Conservation (phyloP, 1,140 invertebrate genomes). For the Sycophaga agraensis region DNA sequence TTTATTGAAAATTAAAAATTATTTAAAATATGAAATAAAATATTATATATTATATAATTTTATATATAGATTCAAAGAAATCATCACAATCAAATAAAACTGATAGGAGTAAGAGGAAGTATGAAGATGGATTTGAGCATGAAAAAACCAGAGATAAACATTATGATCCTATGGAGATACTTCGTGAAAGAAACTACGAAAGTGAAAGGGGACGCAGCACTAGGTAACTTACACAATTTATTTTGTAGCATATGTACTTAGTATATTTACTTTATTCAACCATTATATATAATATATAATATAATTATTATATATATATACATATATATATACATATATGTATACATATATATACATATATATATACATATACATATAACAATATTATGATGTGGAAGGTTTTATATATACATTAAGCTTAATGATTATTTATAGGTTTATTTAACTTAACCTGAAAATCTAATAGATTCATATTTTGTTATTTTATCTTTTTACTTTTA, state of each 20-base stretch:
- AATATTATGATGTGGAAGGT: neutral
- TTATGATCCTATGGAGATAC: slow-evolving; percentile 50
- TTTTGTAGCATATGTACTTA: no score
- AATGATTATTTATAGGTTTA: no score
- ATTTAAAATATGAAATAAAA: no score
- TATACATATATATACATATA: neutral
- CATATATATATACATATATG: no score
- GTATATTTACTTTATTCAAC: neutral
- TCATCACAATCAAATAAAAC: slow-evolving; percentile 28
- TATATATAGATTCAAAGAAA: slow-evolving; percentile 43
- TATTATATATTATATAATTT: neutral
- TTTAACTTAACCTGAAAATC: no score
- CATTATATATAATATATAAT: neutral
- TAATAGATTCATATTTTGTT: no score
- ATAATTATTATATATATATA: neutral
- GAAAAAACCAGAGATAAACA: slow-evolving; percentile 38
- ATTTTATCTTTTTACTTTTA: no score
- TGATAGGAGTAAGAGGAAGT: slow-evolving; percentile 40
- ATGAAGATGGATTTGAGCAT: slow-evolving; percentile 39
- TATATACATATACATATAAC: neutral
- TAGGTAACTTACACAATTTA: slow-evolving; percentile 32
- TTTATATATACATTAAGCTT: no score
- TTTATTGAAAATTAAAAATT: no score
- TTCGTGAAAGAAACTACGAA: slow-evolving; percentile 46
- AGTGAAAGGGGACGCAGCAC: slow-evolving; percentile 35